Evolutionary conservation across 1,140 invertebrate species (phyloP), one percentile per base, ranked within the genome.

Genomic region (Drosophila baimaii): DNA sequence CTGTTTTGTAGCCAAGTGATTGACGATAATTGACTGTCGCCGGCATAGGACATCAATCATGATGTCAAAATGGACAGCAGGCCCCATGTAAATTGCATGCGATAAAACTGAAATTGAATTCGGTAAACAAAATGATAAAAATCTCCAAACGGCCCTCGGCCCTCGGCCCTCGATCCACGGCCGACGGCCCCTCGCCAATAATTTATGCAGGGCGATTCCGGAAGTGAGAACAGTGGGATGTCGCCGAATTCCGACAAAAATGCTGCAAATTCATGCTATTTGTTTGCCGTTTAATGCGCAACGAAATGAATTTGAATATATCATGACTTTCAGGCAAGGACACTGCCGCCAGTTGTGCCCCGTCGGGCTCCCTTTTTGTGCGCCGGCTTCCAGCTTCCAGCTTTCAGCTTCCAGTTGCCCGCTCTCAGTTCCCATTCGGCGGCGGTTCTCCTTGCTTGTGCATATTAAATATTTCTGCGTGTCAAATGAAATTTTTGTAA

Each of bases 1-100:
- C 47, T 44, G 66, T 54, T 46, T 56, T 66, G 55, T 63, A 70
- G 79, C 59, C 84, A 63, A 80, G 83, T 88, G 83, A 88, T 89
- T 88, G 83, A 88, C 83, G 80, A 88, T 88, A 88, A 88, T 88
- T 88, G 83, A 88, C 84, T 88, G 83, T 88, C 83, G 83, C 84
- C 79, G 29, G 83, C 83, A 77, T 58, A 52, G 52, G 79, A 77
- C 83, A 88, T 88, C 83, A 89, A 88, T 88, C 83, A 89, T 89
- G 83, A 71, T 79, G 83, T 88, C 83, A 80, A 62, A 80, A 80
- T 88, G 84, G 80, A 88, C 83, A 86, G 83, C 83, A 77, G 75
- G 65, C 64, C 83, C 68, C 83, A 88, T 86, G 83, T 88, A 86
- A 86, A 86, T 88, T 86, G 83, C 83, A 70, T 73, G 79, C 83